Evolutionary conservation across 1,140 invertebrate genomes (phyloP), one percentile per base, ranked within the genome.

Genomic region (Procambarus virginalis): DNA sequence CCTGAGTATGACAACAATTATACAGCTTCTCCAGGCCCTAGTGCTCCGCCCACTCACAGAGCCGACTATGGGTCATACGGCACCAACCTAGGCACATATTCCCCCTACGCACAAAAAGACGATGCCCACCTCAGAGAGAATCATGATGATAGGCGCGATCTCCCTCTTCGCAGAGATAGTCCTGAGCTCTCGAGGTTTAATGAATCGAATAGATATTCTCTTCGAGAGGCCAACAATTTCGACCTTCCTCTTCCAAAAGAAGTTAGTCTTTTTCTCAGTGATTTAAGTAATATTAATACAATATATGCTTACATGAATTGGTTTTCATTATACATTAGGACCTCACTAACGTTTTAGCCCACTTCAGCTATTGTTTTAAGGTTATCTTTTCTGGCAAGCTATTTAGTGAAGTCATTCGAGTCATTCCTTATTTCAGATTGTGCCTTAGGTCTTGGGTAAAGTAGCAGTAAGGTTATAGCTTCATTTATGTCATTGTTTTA

Each of bases 1-100:
- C 68, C 91, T 0, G 83, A 91, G 51, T 91, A 82, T 49, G 91
- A 91, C 68, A 87, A 51, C 48, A 78, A 89, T 77, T 91, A 91
- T 51, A 91, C 91, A 5, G 58, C 73, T 22, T 89, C 84, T 45
- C 91, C 86, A 17, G 86, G 82, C 34, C 86, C 86, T 51, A 64
- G 83, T 60, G 82, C 76, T 49, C 91, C 87, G 22, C 91, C 91
- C 4, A 89, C 60, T 48, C 91, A 89, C 78, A 78, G 82, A 60
- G 88, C 70, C 10, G 51, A 80, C 49, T 90, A 84, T 77, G 81
- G 88, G 12, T 58, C 88, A 17, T 84, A 49, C 20, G 73, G 48
- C 22, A 49, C 12, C 48, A 64, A 73, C 34, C 49, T 77, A 10
- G 70, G 64, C 12, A 48, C 80, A 2, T 84, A 68, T 75, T 46